These are phyloP conservation scores for Anguilla rostrata DNA, from an alignment of 2,113 vertebrate genomes.

Conservation along the genomic window DNA sequence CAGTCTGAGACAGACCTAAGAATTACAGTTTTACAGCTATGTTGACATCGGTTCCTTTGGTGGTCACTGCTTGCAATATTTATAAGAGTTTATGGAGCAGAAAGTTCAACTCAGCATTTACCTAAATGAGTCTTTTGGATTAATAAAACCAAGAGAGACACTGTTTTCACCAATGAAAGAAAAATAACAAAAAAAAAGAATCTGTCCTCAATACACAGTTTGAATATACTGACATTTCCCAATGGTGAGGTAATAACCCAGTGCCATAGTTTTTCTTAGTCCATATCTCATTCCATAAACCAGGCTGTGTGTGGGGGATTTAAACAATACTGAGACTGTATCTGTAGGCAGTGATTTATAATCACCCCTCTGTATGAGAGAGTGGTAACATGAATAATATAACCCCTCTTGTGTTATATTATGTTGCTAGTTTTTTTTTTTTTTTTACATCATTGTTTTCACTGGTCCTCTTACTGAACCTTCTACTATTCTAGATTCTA, in stretches of 20 bases:
- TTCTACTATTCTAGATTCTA: background rate
- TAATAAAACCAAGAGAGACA: background rate
- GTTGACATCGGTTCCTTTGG: background rate
- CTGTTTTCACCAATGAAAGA: background rate
- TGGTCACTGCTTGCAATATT: background rate
- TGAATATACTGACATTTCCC: slow-evolving; percentile 9
- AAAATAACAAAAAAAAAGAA: slow-evolving; percentile 3
- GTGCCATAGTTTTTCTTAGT: slow-evolving; percentile 3
- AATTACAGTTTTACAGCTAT: background rate
- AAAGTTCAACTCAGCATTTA: background rate
- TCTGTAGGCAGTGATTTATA: background rate
- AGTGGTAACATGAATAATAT: slow-evolving; percentile 18
- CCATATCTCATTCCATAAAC: slow-evolving; percentile 10
- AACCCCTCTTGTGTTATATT: background rate
- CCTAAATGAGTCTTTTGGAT: background rate
- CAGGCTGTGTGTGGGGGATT: slow-evolving; percentile 1
- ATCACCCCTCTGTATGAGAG: background rate
- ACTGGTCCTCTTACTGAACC: background rate
- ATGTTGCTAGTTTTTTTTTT: background rate
- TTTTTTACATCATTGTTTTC: background rate
- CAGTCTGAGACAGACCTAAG: background rate
- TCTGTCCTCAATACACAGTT: slow-evolving; percentile 1
- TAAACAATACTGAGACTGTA: background rate
- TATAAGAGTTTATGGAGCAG: slow-evolving; percentile 17
- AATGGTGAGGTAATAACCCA: background rate